phyloP scores from a whole-genome alignment of 1,140 invertebrate species.

The Cotesia chilonis region DNA sequence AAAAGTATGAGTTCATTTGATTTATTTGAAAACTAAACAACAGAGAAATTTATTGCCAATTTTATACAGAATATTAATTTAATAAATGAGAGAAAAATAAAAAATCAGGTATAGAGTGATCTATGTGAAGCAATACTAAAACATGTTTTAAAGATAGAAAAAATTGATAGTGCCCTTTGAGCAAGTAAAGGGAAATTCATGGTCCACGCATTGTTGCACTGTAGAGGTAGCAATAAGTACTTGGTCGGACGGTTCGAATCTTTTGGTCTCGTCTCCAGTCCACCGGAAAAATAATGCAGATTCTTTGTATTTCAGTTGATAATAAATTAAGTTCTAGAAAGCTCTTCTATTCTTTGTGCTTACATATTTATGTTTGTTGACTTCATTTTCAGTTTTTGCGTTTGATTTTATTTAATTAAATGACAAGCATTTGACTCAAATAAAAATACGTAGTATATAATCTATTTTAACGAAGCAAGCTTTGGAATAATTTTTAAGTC shows the following conservation, averaged over 20 bases:
- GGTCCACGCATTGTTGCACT: slow-evolving; percentile 32
- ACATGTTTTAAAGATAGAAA: neutral
- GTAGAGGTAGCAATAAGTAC: slow-evolving; percentile 9
- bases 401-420: slow-evolving; percentile 19
- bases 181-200: slow-evolving; percentile 33
- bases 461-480: slow-evolving; percentile 19
- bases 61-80: no score
- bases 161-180: neutral
- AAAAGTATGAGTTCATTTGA: no score
- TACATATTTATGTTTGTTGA: no score
- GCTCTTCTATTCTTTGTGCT: neutral
- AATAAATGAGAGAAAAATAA: no score
- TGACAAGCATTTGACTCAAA: slow-evolving; percentile 9
- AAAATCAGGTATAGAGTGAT: no score
- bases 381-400: neutral
- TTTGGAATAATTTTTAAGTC: neutral
- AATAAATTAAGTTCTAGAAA: slow-evolving; percentile 33
- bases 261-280: neutral
- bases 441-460: slow-evolving; percentile 6
- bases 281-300: slow-evolving; percentile 17
- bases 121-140: no score
- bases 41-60: no score
- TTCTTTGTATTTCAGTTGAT: slow-evolving; percentile 16
- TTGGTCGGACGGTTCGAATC: neutral
- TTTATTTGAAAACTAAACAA: no score